phyloP scores from a whole-genome alignment of 2,797 vertebrate genomes.

The Coendou prehensilis region DNA sequence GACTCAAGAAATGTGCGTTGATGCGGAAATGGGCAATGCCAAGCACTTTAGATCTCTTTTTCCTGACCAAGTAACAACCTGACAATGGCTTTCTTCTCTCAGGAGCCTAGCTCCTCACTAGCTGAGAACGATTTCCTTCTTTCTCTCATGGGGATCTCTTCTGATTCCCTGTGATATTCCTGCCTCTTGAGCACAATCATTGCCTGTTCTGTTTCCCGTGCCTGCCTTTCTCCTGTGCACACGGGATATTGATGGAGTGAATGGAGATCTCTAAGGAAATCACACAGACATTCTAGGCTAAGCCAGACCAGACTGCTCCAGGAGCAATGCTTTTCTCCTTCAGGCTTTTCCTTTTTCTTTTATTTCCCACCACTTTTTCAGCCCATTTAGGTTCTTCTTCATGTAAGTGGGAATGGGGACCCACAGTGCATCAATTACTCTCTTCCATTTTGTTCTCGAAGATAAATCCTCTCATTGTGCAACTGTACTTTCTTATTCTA shows the following conservation, averaged over 20 bases:
- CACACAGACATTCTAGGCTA: neutral
- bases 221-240: neutral
- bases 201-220: neutral
- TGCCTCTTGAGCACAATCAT: neutral
- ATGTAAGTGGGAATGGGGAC: neutral
- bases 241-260: neutral
- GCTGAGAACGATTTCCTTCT: neutral
- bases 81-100: neutral
- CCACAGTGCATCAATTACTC: neutral
- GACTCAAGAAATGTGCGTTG: neutral
- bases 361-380: neutral
- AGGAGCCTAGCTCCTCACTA: neutral
- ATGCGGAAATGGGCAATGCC: slow-evolving; percentile 12
- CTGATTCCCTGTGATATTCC: neutral
- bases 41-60: neutral
- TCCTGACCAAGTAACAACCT: neutral
- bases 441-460: neutral
- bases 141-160: neutral
- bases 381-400: neutral
- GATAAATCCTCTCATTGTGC: neutral
- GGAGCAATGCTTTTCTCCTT: neutral
- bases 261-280: neutral
- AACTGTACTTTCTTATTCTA: neutral
- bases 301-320: neutral
- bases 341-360: neutral